Conservation (phyloP, 2,888 invertebrate genomes). For the Xestia rhomboidea region DNA sequence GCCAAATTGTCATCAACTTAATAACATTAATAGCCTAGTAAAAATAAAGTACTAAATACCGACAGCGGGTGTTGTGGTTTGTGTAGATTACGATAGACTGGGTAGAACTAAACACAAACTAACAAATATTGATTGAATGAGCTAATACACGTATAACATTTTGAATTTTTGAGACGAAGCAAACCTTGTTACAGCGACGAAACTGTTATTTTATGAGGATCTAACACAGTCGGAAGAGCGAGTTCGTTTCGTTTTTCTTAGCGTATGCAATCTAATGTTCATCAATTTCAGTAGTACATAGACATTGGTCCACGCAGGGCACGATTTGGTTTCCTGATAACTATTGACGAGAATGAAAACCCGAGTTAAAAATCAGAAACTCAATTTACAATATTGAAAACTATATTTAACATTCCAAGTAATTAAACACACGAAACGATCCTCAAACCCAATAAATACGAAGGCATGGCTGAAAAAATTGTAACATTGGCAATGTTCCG, state of each 20-base stretch:
- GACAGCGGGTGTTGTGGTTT: conserved; percentile 25
- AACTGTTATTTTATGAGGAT: too few species aligned
- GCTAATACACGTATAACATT: background rate
- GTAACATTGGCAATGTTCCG: conserved; percentile 80
- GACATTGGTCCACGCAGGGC: background rate
- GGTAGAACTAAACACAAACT: conserved; percentile 3
- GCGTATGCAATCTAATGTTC: background rate
- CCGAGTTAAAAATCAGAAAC: background rate
- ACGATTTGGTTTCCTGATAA: background rate
- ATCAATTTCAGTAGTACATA: background rate
- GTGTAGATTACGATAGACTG: conserved; percentile 22
- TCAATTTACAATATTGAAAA: background rate
- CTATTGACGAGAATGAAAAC: background rate
- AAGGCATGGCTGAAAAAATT: conserved; percentile 67
- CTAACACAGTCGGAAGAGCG: background rate
- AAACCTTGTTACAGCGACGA: too few species aligned
- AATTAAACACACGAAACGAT: conserved; percentile 42
- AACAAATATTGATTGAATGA: conserved; percentile 5
- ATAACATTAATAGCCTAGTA: conserved; percentile 13
- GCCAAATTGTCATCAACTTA: conserved; percentile 30
- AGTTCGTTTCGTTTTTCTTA: background rate
- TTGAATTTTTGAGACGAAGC: background rate
- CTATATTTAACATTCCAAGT: conserved; percentile 20
- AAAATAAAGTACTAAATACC: conserved; percentile 44
- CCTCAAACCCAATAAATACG: conserved; percentile 37